Conservation (phyloP, 2,113 vertebrate species). For the Sinocyclocheilus anshuiensis region DNA sequence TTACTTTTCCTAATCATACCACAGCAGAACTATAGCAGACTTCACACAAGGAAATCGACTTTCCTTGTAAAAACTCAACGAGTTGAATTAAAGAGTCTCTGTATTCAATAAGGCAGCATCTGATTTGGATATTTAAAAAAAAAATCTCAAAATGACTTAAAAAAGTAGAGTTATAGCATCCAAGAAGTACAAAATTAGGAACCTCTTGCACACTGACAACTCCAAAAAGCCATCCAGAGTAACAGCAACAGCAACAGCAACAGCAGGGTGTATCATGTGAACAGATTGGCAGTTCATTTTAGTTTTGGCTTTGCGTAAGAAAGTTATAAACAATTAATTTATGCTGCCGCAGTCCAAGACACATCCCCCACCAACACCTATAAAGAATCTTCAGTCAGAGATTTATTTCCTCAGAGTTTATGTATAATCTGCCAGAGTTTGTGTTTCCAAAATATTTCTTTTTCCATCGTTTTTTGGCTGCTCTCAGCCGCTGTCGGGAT, state of each 20-base stretch:
- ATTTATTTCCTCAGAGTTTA: conserved; percentile 61
- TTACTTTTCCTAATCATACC: neutral
- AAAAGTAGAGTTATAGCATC: neutral
- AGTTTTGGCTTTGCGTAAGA: conserved; percentile 36
- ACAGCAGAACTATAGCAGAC: conserved; percentile 14
- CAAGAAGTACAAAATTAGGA: conserved; percentile 13
- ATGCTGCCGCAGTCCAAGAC: conserved; percentile 53
- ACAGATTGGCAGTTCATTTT: conserved; percentile 37
- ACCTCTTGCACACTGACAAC: conserved; percentile 10
- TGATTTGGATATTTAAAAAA: neutral
- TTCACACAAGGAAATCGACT: neutral
- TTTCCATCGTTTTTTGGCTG: conserved; percentile 19
- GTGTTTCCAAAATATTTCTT: conserved; percentile 45
- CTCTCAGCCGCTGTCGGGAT: conserved; percentile 50
- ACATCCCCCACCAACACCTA: conserved; percentile 43
- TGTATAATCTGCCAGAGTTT: conserved; percentile 60
- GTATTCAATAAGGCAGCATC: conserved; percentile 17
- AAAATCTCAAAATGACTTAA: neutral
- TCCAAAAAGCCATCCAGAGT: conserved; percentile 18
- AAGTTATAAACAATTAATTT: conserved; percentile 53
- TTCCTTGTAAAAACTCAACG: neutral
- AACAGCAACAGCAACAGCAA: conserved; percentile 16
- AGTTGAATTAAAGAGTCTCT: neutral
- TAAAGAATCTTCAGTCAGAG: conserved; percentile 59
- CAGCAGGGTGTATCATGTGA: conserved; percentile 28